phyloP scores from a whole-genome alignment of 2,113 vertebrate species.

The Columbina picui region DNA sequence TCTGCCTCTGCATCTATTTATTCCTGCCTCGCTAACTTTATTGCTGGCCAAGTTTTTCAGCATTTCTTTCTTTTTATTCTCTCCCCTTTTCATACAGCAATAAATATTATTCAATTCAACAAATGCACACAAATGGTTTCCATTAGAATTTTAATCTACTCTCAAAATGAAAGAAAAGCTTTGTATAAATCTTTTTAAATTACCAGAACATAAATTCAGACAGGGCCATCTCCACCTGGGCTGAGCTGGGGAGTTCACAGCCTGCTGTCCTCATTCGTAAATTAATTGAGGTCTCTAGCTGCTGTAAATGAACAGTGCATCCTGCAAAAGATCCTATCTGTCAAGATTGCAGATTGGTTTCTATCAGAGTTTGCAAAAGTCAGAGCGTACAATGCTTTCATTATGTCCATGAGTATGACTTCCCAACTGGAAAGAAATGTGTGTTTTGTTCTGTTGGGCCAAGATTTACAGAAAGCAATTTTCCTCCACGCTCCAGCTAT shows the following conservation, averaged over 20 bases:
- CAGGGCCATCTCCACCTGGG: conserved; percentile 70
- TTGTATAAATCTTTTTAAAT: conserved; percentile 81
- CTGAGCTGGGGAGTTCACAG: conserved; percentile 66
- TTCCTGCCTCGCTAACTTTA: conserved; percentile 73
- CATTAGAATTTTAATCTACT: conserved; percentile 83
- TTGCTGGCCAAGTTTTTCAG: conserved; percentile 66
- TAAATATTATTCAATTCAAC: conserved; percentile 79
- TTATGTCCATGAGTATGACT: conserved; percentile 76
- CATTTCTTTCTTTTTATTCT: conserved; percentile 31
- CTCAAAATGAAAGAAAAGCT: conserved; percentile 78
- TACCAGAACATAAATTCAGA: conserved; percentile 78
- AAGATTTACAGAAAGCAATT: conserved; percentile 85
- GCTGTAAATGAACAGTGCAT: conserved; percentile 73
- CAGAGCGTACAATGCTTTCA: conserved; percentile 80
- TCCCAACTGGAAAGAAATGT: conserved; percentile 81
- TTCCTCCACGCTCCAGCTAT: conserved; percentile 73
- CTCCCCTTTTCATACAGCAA: conserved; percentile 54
- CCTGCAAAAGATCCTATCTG: conserved; percentile 81
- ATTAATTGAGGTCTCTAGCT: conserved; percentile 80
- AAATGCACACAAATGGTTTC: conserved; percentile 80
- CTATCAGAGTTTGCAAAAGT: conserved; percentile 79
- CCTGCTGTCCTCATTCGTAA: conserved; percentile 75
- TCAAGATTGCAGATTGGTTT: conserved; percentile 81
- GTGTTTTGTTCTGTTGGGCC: conserved; percentile 79
- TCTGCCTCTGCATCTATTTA: conserved; percentile 53